Conservation (phyloP, 2,113 vertebrate species). For the Delphinus delphis region DNA sequence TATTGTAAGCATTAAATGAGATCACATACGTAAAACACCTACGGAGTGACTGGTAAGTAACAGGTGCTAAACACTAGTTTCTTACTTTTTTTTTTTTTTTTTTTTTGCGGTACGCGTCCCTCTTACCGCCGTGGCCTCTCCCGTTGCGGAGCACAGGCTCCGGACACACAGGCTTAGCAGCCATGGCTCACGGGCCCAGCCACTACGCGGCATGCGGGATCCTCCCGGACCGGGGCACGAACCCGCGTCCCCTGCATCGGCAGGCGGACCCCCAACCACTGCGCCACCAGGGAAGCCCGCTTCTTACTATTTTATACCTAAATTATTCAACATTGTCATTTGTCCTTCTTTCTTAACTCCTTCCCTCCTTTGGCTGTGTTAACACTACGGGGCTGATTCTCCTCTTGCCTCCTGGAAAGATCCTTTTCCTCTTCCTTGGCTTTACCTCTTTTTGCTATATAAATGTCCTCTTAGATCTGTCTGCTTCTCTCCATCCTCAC, state of each 20-base stretch:
- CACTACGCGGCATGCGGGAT: no score
- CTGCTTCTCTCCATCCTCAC: neutral
- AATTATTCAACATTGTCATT: neutral
- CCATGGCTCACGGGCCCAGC: no score
- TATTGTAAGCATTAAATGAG: neutral
- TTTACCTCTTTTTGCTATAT: neutral
- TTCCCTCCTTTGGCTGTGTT: neutral
- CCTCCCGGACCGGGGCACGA: no score
- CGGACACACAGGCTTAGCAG: no score
- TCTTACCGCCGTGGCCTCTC: no score
- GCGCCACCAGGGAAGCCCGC: no score
- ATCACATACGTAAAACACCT: neutral
- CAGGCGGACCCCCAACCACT: no score
- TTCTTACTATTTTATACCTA: conserved; percentile 3
- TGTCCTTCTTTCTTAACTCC: neutral
- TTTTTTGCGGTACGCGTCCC: no score
- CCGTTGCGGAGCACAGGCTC: no score
- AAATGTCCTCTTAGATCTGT: neutral
- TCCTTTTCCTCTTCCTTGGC: neutral
- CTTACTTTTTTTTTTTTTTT: neutral
- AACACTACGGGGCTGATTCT: neutral
- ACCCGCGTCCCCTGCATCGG: no score
- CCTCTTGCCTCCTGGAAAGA: neutral
- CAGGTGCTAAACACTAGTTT: neutral
- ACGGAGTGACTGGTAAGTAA: neutral